Evolutionary conservation across 2,113 vertebrate genomes (phyloP).

Genomic region (Xiphophorus maculatus): DNA sequence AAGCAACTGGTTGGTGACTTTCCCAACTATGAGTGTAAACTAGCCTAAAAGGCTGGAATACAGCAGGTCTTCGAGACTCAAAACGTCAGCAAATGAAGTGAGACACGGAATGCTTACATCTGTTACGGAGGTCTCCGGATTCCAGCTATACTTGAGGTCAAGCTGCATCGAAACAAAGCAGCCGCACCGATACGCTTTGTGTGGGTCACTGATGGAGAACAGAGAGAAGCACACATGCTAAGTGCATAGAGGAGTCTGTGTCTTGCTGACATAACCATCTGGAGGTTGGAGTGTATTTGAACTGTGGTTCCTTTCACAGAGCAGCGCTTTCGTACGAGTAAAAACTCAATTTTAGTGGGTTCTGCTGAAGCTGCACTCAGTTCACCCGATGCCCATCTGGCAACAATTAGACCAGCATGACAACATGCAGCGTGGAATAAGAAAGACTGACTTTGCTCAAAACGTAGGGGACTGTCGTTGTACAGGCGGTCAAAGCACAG

Average conservation of each 20-base stretch:
- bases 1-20: constrained; percentile 3
- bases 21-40: not conserved
- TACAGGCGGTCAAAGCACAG: constrained; percentile 39
- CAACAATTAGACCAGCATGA: constrained; percentile 70
- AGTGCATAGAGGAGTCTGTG: constrained; percentile 41
- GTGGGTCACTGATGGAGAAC: constrained; percentile 50
- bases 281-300: constrained; percentile 64
- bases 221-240: constrained; percentile 58
- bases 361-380: constrained; percentile 63
- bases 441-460: constrained; percentile 30
- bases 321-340: constrained; percentile 63
- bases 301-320: constrained; percentile 69
- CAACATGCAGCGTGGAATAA: constrained; percentile 55
- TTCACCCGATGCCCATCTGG: constrained; percentile 74
- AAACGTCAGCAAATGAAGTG: constrained; percentile 26
- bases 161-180: constrained; percentile 47
- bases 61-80: constrained; percentile 3
- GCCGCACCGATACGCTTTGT: constrained; percentile 20
- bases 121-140: constrained; percentile 22
- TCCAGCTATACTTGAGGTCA: constrained; percentile 15
- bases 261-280: constrained; percentile 66
- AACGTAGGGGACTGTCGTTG: constrained; percentile 42
- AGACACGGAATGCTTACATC: not conserved
- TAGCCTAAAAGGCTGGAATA: not conserved
- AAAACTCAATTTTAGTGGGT: constrained; percentile 71